Evolutionary conservation across 1,140 invertebrate species (phyloP).

Genomic region (Chelonus insularis): DNA sequence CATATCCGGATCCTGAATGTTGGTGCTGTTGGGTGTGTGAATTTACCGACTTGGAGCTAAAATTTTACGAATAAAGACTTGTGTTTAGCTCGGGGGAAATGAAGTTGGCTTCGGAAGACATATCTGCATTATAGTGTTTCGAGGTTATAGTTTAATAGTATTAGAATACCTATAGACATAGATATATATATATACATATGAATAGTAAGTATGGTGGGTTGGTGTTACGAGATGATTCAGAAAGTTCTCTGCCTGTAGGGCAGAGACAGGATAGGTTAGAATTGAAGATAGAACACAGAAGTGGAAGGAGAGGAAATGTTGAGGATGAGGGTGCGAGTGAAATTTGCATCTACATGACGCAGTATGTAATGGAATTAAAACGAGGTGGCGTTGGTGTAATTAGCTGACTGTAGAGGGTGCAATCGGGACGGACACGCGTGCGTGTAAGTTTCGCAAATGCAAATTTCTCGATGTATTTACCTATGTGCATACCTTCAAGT

Average conservation of each 20-base stretch:
- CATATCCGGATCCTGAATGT: background rate
- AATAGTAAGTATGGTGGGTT: slow-evolving; percentile 8
- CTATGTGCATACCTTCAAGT: background rate
- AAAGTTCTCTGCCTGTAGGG: slow-evolving; percentile 39
- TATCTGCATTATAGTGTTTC: slow-evolving; percentile 1
- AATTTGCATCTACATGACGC: slow-evolving; percentile 51
- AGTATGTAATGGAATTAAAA: slow-evolving; percentile 52
- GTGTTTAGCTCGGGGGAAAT: background rate
- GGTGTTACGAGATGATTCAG: slow-evolving; percentile 52
- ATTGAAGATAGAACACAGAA: background rate
- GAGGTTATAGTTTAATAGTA: background rate
- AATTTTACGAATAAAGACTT: background rate
- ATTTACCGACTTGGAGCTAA: too few relatives aligned
- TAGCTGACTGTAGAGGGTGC: slow-evolving; percentile 34
- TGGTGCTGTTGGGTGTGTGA: too few relatives aligned
- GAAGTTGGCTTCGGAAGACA: background rate
- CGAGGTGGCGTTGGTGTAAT: slow-evolving; percentile 43
- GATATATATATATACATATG: background rate
- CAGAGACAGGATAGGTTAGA: background rate
- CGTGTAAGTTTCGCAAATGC: slow-evolving; percentile 5
- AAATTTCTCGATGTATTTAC: slow-evolving; percentile 4
- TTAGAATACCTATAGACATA: background rate
- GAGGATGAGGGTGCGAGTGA: slow-evolving; percentile 18
- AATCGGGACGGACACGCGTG: slow-evolving; percentile 21
- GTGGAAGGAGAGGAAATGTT: slow-evolving; percentile 1